phyloP scores from a whole-genome alignment of 2,113 vertebrate species.

The Limanda limanda region DNA sequence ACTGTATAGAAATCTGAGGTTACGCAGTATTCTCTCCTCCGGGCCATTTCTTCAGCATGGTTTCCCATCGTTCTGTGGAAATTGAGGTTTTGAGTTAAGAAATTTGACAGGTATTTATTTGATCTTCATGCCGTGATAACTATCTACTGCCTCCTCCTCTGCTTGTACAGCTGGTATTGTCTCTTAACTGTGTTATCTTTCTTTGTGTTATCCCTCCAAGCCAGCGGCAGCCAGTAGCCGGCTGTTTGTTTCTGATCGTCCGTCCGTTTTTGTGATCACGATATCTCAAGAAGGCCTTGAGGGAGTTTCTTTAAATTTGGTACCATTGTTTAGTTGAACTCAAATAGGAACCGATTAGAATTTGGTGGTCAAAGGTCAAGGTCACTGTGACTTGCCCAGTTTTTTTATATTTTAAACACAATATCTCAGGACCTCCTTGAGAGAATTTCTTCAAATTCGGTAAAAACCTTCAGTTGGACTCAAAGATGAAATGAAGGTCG shows the following conservation, averaged over 20 bases:
- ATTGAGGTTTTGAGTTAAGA: constrained; percentile 5
- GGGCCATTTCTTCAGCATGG: constrained; percentile 11
- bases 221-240: too few relatives aligned
- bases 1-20: not conserved
- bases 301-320: not conserved
- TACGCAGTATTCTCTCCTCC: not conserved
- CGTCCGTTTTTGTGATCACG: constrained; percentile 4
- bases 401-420: too few relatives aligned
- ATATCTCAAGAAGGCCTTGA: constrained; percentile 5
- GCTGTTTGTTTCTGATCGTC: not conserved
- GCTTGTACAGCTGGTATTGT: constrained; percentile 3
- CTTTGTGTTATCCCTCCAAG: constrained; percentile 8
- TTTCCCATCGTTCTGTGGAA: not conserved
- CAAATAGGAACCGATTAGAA: not conserved
- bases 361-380: too few relatives aligned
- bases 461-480: not conserved
- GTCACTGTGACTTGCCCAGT: too few relatives aligned
- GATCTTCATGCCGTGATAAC: constrained; percentile 36
- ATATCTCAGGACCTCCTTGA: not conserved
- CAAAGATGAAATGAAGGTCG: too few relatives aligned
- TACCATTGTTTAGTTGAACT: not conserved
- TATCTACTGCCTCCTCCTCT: constrained; percentile 15
- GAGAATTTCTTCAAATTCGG: not conserved
- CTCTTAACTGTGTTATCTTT: constrained; percentile 49
- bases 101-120: constrained; percentile 20